Percentiles rank a stretch among this genome's conserved stretches.
Evolutionary conservation across 2,888 invertebrate genomes (phyloP).

Genomic region (Mantis religiosa): DNA sequence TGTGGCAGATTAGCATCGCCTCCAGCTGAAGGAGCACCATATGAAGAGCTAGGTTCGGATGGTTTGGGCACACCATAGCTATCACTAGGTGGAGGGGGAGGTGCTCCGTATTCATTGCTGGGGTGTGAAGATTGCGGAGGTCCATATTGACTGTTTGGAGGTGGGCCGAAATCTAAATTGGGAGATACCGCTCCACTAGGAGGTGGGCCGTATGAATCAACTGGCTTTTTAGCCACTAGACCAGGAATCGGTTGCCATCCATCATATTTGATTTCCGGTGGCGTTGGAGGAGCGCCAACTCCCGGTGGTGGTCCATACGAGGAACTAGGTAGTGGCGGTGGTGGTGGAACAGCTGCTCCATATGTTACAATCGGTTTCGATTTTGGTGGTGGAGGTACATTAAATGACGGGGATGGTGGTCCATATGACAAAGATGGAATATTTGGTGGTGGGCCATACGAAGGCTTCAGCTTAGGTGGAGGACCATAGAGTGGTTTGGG

Average conservation of each 20-base stretch:
- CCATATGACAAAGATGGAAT: constrained; percentile 20
- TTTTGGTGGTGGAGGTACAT: constrained; percentile 27
- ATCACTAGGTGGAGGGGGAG: constrained; percentile 9
- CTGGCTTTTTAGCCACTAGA: constrained; percentile 40
- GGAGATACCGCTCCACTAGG: constrained; percentile 16
- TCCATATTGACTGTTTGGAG: background rate
- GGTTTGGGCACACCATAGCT: constrained; percentile 31
- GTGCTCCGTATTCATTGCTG: constrained; percentile 31
- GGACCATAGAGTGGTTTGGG: constrained; percentile 28
- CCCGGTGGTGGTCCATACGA: constrained; percentile 45
- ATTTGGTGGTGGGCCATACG: constrained; percentile 34
- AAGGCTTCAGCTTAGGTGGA: constrained; percentile 27
- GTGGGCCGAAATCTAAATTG: constrained; percentile 26
- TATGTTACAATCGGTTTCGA: constrained; percentile 37
- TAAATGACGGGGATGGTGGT: constrained; percentile 21
- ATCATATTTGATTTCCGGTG: constrained; percentile 71
- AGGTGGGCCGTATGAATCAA: constrained; percentile 31
- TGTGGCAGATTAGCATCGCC: background rate
- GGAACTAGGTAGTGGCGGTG: constrained; percentile 13
- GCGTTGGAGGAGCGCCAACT: constrained; percentile 69
- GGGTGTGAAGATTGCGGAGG: constrained; percentile 20
- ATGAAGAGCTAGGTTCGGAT: constrained; percentile 6
- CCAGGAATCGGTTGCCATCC: constrained; percentile 85
- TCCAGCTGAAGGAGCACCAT: background rate
- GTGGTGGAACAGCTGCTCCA: constrained; percentile 34